Percentiles rank a stretch among this genome's conserved stretches.
Conservation (phyloP, 2,888 invertebrate species). For the Polydrusus pterygomalis region DNA sequence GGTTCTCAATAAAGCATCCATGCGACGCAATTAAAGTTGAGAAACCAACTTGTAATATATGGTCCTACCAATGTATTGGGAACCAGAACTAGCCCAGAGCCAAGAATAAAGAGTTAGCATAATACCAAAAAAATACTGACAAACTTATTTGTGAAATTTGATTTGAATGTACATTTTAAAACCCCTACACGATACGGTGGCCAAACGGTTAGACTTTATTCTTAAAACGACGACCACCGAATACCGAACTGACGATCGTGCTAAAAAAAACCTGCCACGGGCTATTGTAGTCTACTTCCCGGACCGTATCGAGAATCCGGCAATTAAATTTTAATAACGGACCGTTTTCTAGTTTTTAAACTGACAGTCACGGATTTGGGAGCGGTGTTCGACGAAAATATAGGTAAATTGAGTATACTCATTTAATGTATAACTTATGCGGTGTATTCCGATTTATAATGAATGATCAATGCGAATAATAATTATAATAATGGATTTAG, state of each 20-base stretch:
- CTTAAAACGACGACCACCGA: conserved; percentile 23
- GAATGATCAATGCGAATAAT: not conserved
- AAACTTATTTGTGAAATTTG: too few relatives aligned
- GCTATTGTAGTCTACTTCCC: conserved; percentile 57
- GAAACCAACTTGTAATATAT: too few relatives aligned
- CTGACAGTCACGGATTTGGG: conserved; percentile 47
- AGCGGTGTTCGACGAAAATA: conserved; percentile 33
- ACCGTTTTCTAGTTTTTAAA: conserved; percentile 21
- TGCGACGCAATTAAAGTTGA: too few relatives aligned
- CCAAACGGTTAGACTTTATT: not conserved
- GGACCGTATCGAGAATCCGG: conserved; percentile 59
- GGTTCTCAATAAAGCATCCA: too few relatives aligned
- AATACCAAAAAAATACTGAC: too few relatives aligned
- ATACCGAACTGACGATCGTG: conserved; percentile 23
- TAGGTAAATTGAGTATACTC: not conserved
- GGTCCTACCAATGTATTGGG: too few relatives aligned
- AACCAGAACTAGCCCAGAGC: too few relatives aligned
- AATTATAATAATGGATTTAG: too few relatives aligned
- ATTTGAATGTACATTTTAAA: too few relatives aligned
- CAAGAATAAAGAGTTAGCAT: too few relatives aligned
- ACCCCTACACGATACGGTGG: too few relatives aligned
- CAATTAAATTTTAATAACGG: conserved; percentile 50
- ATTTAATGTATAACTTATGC: not conserved
- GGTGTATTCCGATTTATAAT: not conserved
- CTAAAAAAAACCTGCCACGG: conserved; percentile 46